Base-by-base conservation (phyloP, 2,888 invertebrate species). In the Megaustenia siamemsis region DNA sequence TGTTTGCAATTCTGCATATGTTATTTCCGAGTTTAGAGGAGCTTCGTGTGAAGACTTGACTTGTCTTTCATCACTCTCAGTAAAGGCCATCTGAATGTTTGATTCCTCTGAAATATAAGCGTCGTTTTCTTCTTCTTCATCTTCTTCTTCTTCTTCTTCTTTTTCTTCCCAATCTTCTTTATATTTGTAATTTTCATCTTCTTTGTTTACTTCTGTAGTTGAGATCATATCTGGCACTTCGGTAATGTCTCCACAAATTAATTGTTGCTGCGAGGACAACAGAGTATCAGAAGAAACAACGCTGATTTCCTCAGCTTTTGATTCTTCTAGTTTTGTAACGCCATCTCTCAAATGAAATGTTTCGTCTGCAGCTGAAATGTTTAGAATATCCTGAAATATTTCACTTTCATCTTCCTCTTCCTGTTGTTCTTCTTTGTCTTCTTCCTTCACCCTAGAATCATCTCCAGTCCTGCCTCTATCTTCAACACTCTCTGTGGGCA, bases 161-260 rank as follows among this genome's bases (percentile, higher is more conserved):
- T 71, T 45, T 71, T 71, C 71, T 69, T 69, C 69, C 40, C 40
- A 38, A 40, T 69, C 69, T 15, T 69, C 69, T 69, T 69, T 40
- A 21, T 69, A 38, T 40, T 69, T 6, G 38, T 28, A 8, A 40
- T 69, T 40, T 69, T 69, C 69, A 21, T 69, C 69, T 40, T 40
- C 24, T 38, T 56, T 56, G 4, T 21, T 8, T 4, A 21, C 56
- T 15, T 56, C 49, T 56, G n/a, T n/a, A n/a, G n/a, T n/a, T n/a
- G n/a, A n/a, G n/a, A n/a, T n/a, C n/a, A n/a, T n/a, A n/a, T n/a
- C n/a, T n/a, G n/a, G n/a, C n/a, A n/a, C n/a, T n/a, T n/a, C n/a
- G n/a, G n/a, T n/a, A n/a, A 45, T 45, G 6, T 45, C 45, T 45
- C 12, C 45, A 45, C 45, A 45, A 45, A 45, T 10, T 45, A 45